A percentile compares a stretch with the other conserved stretches of the same genome.
These are phyloP conservation scores for Drosophila niveifrons DNA, from an alignment of 2,888 invertebrate species.

Conservation along the genomic window DNA sequence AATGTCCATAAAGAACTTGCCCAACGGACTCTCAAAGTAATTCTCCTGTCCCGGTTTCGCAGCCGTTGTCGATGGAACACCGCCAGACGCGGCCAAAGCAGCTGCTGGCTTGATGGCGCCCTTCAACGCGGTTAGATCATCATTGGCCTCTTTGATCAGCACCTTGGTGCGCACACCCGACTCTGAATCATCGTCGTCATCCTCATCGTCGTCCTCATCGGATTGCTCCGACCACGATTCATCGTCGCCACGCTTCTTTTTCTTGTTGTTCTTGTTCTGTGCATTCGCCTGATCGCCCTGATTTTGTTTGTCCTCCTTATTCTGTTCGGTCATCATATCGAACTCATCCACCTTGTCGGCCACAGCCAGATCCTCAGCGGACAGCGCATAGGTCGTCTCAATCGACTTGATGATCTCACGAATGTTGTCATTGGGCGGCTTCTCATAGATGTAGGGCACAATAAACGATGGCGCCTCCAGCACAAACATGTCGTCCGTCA, in stretches of 20 bases:
- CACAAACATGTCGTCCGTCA: slow-evolving; percentile 96
- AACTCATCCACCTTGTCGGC: slow-evolving; percentile 87
- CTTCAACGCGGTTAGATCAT: slow-evolving; percentile 87
- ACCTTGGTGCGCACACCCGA: slow-evolving; percentile 86
- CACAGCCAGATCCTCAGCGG: slow-evolving; percentile 86
- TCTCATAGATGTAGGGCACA: slow-evolving; percentile 96
- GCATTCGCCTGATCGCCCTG: slow-evolving; percentile 62
- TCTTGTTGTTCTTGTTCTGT: slow-evolving; percentile 73
- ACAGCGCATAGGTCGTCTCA: slow-evolving; percentile 87
- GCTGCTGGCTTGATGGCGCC: slow-evolving; percentile 85
- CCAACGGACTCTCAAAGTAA: slow-evolving; percentile 94
- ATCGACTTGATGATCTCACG: slow-evolving; percentile 90
- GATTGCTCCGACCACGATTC: slow-evolving; percentile 88
- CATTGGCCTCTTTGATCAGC: slow-evolving; percentile 87
- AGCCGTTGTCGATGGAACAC: slow-evolving; percentile 54
- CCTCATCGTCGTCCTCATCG: slow-evolving; percentile 86
- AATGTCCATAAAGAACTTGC: slow-evolving; percentile 96
- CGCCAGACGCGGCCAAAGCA: slow-evolving; percentile 71
- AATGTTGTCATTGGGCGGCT: slow-evolving; percentile 92
- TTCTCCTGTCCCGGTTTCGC: slow-evolving; percentile 87
- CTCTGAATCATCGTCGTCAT: slow-evolving; percentile 86
- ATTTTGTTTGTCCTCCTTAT: slow-evolving; percentile 77
- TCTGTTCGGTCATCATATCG: slow-evolving; percentile 86
- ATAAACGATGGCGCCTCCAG: slow-evolving; percentile 97
- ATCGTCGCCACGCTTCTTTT: slow-evolving; percentile 86